phyloP scores from a whole-genome alignment of 2,888 invertebrate genomes.

The Zaprionus obscuricornis region DNA sequence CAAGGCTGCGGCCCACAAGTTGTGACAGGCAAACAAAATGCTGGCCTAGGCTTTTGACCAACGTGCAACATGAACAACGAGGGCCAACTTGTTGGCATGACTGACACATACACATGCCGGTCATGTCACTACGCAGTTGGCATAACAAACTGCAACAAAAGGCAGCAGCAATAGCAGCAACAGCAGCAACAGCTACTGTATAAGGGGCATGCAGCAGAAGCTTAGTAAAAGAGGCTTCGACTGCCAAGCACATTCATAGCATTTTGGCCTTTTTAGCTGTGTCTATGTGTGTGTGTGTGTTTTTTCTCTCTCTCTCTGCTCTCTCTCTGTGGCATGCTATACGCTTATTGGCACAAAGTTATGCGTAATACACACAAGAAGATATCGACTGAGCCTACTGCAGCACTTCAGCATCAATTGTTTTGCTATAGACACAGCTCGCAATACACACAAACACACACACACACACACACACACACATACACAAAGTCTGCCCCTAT shows the following conservation, averaged over 20 bases:
- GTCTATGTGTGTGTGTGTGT: too few species aligned
- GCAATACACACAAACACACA: background rate
- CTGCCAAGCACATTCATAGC: background rate
- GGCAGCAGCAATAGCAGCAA: background rate
- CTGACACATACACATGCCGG: slow-evolving; percentile 52
- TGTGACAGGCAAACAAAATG: slow-evolving; percentile 64
- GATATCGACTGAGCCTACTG: slow-evolving; percentile 15
- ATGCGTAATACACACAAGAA: slow-evolving; percentile 29
- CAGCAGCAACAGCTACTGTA: background rate
- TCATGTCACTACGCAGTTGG: slow-evolving; percentile 50
- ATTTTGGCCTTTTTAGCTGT: slow-evolving; percentile 9
- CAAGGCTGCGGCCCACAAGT: slow-evolving; percentile 37
- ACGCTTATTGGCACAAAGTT: slow-evolving; percentile 38
- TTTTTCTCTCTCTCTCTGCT: too few species aligned
- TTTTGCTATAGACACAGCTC: too few species aligned
- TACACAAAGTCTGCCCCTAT: too few species aligned
- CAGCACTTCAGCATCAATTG: slow-evolving; percentile 2
- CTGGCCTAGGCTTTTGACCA: slow-evolving; percentile 37
- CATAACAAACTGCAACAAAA: slow-evolving; percentile 52
- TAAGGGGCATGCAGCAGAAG: background rate
- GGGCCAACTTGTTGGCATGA: slow-evolving; percentile 51
- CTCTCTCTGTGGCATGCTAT: slow-evolving; percentile 6
- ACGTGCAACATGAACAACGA: slow-evolving; percentile 24
- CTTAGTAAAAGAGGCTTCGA: background rate
- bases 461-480: background rate